Conservation (phyloP, 2,797 vertebrate species). For the Denticeps clupeoides region DNA sequence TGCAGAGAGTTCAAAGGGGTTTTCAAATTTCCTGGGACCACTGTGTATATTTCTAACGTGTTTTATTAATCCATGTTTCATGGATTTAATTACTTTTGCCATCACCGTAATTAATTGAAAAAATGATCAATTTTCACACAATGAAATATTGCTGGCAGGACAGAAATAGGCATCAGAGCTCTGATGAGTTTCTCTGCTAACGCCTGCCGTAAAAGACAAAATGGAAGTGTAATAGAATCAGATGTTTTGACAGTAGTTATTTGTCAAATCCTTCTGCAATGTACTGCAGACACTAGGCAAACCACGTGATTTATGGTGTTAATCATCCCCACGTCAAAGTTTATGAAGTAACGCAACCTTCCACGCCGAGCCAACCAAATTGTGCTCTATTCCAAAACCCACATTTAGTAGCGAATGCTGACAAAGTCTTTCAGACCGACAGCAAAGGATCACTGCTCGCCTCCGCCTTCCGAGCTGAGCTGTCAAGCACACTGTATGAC, state of each 20-base stretch:
- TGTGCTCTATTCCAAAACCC: neutral
- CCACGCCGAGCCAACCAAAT: conserved; percentile 2
- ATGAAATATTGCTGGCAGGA: conserved; percentile 10
- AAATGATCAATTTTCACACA: conserved; percentile 14
- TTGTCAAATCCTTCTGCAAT: conserved; percentile 8
- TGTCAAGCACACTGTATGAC: conserved; percentile 1
- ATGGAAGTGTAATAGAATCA: conserved; percentile 1
- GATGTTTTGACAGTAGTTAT: conserved; percentile 14
- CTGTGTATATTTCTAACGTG: too few species aligned
- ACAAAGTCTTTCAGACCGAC: too few species aligned
- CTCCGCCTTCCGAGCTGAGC: too few species aligned
- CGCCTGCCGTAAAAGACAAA: too few species aligned
- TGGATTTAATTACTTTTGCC: too few species aligned
- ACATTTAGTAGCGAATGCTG: conserved; percentile 8
- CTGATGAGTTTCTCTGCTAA: conserved; percentile 12
- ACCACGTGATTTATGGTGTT: neutral
- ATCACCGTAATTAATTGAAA: too few species aligned
- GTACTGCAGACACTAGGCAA: neutral
- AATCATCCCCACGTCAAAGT: neutral
- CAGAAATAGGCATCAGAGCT: conserved; percentile 7
- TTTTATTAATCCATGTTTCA: too few species aligned
- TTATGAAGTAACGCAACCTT: conserved; percentile 5
- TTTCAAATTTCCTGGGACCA: conserved; percentile 14
- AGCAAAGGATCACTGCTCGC: too few species aligned
- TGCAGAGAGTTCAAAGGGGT: neutral